A percentile compares a stretch with the other conserved stretches of the same genome.
Evolutionary conservation across 2,113 vertebrate genomes (phyloP).

Genomic region (Martes martes): DNA sequence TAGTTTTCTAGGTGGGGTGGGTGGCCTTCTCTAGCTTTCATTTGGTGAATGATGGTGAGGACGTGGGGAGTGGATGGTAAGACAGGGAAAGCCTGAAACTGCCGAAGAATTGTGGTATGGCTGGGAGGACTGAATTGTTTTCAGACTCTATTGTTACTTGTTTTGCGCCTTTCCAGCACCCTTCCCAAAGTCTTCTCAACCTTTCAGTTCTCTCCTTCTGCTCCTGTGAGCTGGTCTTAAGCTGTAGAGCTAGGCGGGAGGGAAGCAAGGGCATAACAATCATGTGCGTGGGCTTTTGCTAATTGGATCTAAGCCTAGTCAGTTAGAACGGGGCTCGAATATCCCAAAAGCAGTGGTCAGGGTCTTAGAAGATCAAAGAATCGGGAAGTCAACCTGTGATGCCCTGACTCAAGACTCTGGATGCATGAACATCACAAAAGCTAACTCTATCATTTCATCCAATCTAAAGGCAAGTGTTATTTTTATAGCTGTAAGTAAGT

Average conservation of each 20-base stretch:
- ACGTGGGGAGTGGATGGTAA: slow-evolving; percentile 44
- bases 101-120: background rate
- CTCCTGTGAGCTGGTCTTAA: background rate
- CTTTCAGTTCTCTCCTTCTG: background rate
- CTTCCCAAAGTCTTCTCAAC: background rate
- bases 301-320: background rate
- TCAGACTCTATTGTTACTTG: background rate
- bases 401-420: background rate
- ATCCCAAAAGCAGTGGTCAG: background rate
- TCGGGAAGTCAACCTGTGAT: slow-evolving; percentile 17
- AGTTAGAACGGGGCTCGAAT: background rate
- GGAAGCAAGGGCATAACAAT: background rate
- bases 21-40: background rate
- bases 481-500: slow-evolving; percentile 48
- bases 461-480: slow-evolving; percentile 8
- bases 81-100: background rate
- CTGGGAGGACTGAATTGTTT: background rate
- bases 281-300: too few species aligned
- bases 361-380: background rate
- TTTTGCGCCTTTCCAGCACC: background rate
- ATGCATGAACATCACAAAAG: slow-evolving; percentile 13
- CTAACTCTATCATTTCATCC: slow-evolving; percentile 31
- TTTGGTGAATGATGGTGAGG: slow-evolving; percentile 39
- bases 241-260: background rate
- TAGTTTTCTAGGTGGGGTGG: slow-evolving; percentile 34